Evolutionary conservation across 2,888 invertebrate species (phyloP).

Genomic region (Tribolium freemani): DNA sequence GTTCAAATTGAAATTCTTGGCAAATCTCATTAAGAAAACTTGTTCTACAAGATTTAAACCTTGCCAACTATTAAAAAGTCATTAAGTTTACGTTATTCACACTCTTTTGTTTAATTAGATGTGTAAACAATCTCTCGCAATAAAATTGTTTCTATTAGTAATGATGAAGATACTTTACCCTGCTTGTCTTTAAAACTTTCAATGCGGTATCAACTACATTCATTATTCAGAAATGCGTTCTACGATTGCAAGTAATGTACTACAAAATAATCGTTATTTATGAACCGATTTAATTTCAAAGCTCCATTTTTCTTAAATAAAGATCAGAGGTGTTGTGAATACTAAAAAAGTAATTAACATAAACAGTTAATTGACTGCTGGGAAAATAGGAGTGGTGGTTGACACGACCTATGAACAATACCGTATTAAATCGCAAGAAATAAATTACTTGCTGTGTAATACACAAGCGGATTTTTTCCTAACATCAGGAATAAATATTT

Average conservation of each 20-base stretch:
- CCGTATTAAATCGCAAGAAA: too few relatives aligned
- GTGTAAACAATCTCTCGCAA: conserved; percentile 6
- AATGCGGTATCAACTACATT: not conserved
- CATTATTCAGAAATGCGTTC: not conserved
- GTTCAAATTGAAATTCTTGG: conserved; percentile 20
- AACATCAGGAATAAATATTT: too few relatives aligned
- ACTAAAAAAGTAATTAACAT: not conserved
- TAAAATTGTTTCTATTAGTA: not conserved
- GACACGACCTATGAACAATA: too few relatives aligned
- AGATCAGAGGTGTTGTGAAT: not conserved
- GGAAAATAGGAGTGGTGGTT: too few relatives aligned
- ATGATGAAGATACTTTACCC: not conserved
- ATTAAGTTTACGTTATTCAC: conserved; percentile 19
- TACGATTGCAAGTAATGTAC: not conserved
- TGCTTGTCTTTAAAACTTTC: not conserved
- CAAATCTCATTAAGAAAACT: conserved; percentile 28
- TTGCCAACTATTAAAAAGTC: conserved; percentile 26
- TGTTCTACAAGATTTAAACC: conserved; percentile 20
- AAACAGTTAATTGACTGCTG: too few relatives aligned
- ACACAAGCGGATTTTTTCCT: too few relatives aligned
- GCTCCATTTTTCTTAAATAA: not conserved
- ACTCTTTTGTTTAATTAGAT: conserved; percentile 14
- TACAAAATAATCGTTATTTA: not conserved
- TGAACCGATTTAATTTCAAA: not conserved
- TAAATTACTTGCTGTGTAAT: too few relatives aligned